Evolutionary conservation across 2,797 vertebrate genomes (phyloP), one percentile per base, ranked within the genome.

Genomic region (Luscinia luscinia): DNA sequence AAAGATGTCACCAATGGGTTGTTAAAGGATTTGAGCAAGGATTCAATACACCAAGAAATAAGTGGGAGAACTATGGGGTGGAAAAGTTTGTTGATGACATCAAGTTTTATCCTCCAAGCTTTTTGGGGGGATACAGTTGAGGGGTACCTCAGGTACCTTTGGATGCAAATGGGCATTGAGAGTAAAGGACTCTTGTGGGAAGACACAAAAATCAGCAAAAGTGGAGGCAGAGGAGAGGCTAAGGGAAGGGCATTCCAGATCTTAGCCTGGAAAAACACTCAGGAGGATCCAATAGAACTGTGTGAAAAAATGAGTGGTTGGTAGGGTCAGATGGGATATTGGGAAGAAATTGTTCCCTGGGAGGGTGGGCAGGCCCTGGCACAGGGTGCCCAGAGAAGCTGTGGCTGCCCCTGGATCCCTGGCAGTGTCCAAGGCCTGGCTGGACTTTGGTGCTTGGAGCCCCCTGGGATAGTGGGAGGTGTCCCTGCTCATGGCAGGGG

Each of bases 161-260:
- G 72, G 43, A 24, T 78, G 48, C 40, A 58, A n/a, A 74, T 1
- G 1, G 36, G 19, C 38, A 9, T 6, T 38, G 59, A 67, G 24
- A 41, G 58, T 22, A 36, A 57, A 66, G 6, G 24, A 30, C 32
- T 79, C 6, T 1, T 3, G 15, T 67, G 58, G 52, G 24, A 30
- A 55, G 55, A 32, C 8, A 41, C 5, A 62, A 32, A 38, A 66
- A 51, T n/a, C 23, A 59, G 54, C 1, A 1, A 51, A 64, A 62
- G 34, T 18, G 15, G 15, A 0, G 2, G 18, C 10, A 54, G 12
- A 7, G 1, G 4, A 43, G 24, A 45, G 34, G 12, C 9, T 23
- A 20, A 14, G 21, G 30, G 20, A 93, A 61, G 19, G 21, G n/a
- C 21, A 16, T 9, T n/a, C 7, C 8, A 21, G 19, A 27, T 40